Conservation (phyloP, 2,888 invertebrate species). For the Brachycybe producta region DNA sequence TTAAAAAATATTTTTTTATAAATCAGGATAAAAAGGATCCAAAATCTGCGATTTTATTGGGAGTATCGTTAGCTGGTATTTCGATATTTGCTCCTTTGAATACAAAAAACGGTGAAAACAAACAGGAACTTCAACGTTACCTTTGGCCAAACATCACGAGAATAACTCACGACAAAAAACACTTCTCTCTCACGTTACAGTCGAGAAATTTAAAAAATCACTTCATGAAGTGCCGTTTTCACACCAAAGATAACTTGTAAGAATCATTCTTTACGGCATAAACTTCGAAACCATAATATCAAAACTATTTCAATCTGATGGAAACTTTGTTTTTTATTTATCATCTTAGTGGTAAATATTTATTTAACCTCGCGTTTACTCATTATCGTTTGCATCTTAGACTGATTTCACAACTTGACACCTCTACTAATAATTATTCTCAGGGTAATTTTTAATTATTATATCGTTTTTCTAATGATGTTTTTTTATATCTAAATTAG, state of each 20-base stretch:
- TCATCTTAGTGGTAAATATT: slow-evolving; percentile 18
- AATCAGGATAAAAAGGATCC: slow-evolving; percentile 6
- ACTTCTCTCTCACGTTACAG: slow-evolving; percentile 8
- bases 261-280: background rate
- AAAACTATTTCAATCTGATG: too few relatives aligned
- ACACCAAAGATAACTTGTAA: slow-evolving; percentile 4
- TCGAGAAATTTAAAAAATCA: background rate
- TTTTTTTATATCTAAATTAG: too few relatives aligned
- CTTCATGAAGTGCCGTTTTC: slow-evolving; percentile 5
- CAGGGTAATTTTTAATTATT: too few relatives aligned
- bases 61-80: slow-evolving; percentile 3
- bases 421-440: too few relatives aligned
- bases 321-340: background rate
- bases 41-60: background rate
- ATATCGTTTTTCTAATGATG: too few relatives aligned
- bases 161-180: background rate
- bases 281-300: background rate
- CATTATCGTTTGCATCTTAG: slow-evolving; percentile 21
- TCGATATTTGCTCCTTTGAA: background rate
- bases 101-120: background rate
- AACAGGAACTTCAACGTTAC: slow-evolving; percentile 3
- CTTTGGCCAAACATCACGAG: slow-evolving; percentile 1
- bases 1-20: background rate
- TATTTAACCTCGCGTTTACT: slow-evolving; percentile 21
- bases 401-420: background rate